Base-by-base conservation (phyloP, 2,888 invertebrate genomes). In the Zaprionus obscuricornis region DNA sequence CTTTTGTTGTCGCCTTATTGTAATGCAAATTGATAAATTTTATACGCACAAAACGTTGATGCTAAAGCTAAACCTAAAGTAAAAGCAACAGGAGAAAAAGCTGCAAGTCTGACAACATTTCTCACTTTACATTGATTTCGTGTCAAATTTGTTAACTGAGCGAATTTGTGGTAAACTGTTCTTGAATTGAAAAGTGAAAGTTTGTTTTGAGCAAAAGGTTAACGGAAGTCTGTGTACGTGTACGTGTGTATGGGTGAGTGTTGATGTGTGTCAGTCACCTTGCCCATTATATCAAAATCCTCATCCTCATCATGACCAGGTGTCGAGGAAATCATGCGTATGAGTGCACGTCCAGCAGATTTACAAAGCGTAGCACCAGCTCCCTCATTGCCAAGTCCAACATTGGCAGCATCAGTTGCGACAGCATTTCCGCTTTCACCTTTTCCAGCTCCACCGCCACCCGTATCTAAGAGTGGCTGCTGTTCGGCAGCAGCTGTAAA, bases 201-300 rank as follows among this genome's bases (percentile, higher is more conserved):
- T 26, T 11, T 33, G 1, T 24, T 22, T 58, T 22, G 5, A 13
- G n/a, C 18, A 2, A 2, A 5, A 11, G 4, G 17, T 26, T 16
- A 7, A 50, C 3, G 7, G 4, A n/a, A 11, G 17, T 24, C 20
- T 31, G 24, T 49, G 22, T 31, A 39, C 33, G 26, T 40, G 27
- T 39, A 27, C 36, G 22, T 46, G 31, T 34, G 34, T 34, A 18
- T 17, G 7, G 13, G 6, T 11, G 11, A 11, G 8, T 31, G 10
- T 24, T 45, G 5, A 6, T 22, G 22, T 22, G 22, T 6, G 22
- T 22, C 54, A 50, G 56, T 84, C 87, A 87, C 87, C 88, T 87
- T 87, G 66, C 88, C 88, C 87, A 88, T 81, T 34, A 87, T 69
- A 66, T 87, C 87, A 58, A 81, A 87, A 31, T 85, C 85, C 67